These are phyloP conservation scores for Lepus oiostolus DNA, from an alignment of 2,797 vertebrate species.

Conservation along the genomic window DNA sequence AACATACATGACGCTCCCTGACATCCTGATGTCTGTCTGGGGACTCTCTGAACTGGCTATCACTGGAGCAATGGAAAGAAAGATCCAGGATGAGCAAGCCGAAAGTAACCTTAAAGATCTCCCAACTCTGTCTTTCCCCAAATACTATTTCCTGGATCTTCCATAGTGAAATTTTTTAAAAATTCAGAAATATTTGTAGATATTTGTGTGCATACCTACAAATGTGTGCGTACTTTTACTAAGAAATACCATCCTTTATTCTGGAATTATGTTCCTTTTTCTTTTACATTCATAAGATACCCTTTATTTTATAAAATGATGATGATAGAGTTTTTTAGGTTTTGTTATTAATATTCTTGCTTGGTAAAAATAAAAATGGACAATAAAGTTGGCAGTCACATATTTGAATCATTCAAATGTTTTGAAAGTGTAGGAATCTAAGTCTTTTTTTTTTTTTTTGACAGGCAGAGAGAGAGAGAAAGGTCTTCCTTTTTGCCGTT, in stretches of 20 bases:
- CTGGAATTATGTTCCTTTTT: not conserved
- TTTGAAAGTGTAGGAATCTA: constrained; percentile 15
- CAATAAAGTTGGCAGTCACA: not conserved
- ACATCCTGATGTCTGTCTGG: too few relatives aligned
- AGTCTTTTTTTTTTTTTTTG: too few relatives aligned
- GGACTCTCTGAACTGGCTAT: not conserved
- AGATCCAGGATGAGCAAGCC: not conserved
- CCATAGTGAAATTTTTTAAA: not conserved
- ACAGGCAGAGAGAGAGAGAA: too few relatives aligned
- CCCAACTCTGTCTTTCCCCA: not conserved
- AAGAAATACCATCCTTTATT: not conserved
- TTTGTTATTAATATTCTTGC: constrained; percentile 41
- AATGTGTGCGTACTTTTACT: not conserved
- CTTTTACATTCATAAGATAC: not conserved
- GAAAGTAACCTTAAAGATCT: not conserved
- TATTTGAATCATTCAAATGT: not conserved
- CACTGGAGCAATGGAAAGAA: not conserved
- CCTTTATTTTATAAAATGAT: not conserved
- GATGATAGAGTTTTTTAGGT: not conserved
- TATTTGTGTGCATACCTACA: not conserved
- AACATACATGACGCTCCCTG: not conserved
- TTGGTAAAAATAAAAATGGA: not conserved
- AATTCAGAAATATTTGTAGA: not conserved
- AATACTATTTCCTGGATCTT: not conserved
- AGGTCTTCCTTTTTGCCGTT: too few relatives aligned